Evolutionary conservation across 2,888 invertebrate species (phyloP), one percentile per base, ranked within the genome.

Genomic region (Carpatolechia fugitivella): DNA sequence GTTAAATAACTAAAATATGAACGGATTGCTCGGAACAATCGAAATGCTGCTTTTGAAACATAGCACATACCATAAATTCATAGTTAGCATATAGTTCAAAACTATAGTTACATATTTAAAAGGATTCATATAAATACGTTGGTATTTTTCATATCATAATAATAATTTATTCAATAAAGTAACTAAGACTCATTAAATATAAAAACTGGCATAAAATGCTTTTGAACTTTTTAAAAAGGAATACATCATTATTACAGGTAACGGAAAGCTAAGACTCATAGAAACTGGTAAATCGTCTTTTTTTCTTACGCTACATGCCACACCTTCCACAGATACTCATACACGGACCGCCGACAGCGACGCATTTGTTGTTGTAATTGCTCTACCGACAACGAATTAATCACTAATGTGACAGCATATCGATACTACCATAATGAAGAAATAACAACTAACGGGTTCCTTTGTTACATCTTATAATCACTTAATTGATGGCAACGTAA

Each of bases 1-100:
- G 75, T 75, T 72, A 72, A 80, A 78, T 80, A 81, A 84, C 84
- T 84, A n/a, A n/a, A 83, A 75, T 76, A 76, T 75, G 74, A 76
- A 77, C 81, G 80, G 80, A 80, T 77, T 80, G 74, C 73, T 75
- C 73, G 74, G 76, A n/a, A n/a, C n/a, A n/a, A n/a, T n/a, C n/a
- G n/a, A n/a, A n/a, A n/a, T n/a, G n/a, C n/a, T n/a, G n/a, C n/a
- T n/a, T n/a, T n/a, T n/a, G n/a, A n/a, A n/a, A n/a, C n/a, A n/a
- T n/a, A n/a, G n/a, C n/a, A n/a, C n/a, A n/a, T n/a, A n/a, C n/a
- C n/a, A n/a, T n/a, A n/a, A n/a, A n/a, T n/a, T n/a, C n/a, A n/a
- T n/a, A n/a, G n/a, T n/a, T n/a, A n/a, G n/a, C n/a, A n/a, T n/a
- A n/a, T n/a, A n/a, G n/a, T n/a, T n/a, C n/a, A n/a, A n/a, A n/a